Evolutionary conservation across 2,113 vertebrate species (phyloP), one percentile per base, ranked within the genome.

Genomic region (Craseonycteris thonglongyai): DNA sequence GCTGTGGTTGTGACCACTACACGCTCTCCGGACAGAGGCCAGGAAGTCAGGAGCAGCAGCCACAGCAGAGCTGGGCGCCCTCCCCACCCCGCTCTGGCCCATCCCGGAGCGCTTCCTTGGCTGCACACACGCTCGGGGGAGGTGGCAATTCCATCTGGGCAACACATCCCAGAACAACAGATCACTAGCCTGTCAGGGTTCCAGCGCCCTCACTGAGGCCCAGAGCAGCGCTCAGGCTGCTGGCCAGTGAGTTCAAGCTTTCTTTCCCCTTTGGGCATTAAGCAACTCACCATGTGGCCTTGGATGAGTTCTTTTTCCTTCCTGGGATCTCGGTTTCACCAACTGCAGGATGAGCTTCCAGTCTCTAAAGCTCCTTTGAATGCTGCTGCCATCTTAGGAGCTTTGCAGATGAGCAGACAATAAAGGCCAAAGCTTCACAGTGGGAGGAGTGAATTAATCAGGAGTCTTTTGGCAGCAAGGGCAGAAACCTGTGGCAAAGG

Each of bases 401-500:
- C 79, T 81, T 35, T 30, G 38, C 21, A 74, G 68, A 16, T 2
- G 2, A 38, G 28, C 42, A 91, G 85, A 65, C 76, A 45, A 51
- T 22, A 12, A 93, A 84, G 75, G 66, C 24, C 35, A 71, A 72
- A 40, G 45, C 14, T 11, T 66, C 13, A 56, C 9, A 16, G 54
- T 59, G 22, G 3, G 47, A 16, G n/a, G 49, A 28, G 18, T 51
- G 47, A 90, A 66, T 38, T 33, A 28, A 49, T 42, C 38, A 79
- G 85, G 16, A 51, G 47, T 82, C 40, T 47, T 81, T 66, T 22
- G 24, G 47, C 69, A 47, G 7, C 28, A n/a, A 45, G 47, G 33
- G n/a, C 33, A 88, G 76, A 86, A 80, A 38, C 16, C 68, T 91
- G 51, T 33, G 49, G 45, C 59, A 80, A 83, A 51, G 19, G 15